These are phyloP conservation scores for Artibeus jamaicensis DNA, from an alignment of 2,797 vertebrate species.

Conservation along the genomic window DNA sequence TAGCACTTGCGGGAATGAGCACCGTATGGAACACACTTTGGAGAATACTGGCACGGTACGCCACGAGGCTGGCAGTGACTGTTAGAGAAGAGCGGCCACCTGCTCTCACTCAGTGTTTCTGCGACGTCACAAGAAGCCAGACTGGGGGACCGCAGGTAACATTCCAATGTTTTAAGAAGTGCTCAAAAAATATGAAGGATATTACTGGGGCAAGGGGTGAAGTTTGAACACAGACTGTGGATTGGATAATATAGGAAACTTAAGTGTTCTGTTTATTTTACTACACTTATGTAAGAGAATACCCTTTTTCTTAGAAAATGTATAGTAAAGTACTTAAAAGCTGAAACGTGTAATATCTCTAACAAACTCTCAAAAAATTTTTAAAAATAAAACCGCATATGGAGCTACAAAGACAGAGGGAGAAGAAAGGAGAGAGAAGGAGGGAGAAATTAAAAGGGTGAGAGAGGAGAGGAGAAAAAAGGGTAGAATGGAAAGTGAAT, in stretches of 20 bases:
- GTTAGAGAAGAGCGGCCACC: neutral
- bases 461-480: neutral
- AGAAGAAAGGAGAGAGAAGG: neutral
- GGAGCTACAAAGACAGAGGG: neutral
- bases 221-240: neutral
- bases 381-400: neutral
- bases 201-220: neutral
- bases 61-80: neutral
- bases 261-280: neutral
- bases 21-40: neutral
- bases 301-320: neutral
- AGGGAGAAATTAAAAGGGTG: neutral
- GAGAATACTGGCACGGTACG: neutral
- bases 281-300: neutral
- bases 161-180: neutral
- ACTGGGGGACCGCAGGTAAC: neutral
- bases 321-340: neutral
- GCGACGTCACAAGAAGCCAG: neutral
- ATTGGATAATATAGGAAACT: neutral
- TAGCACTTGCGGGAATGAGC: neutral
- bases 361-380: neutral
- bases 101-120: neutral
- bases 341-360: neutral
- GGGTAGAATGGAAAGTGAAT: neutral
- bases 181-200: neutral